These are phyloP conservation scores for Columbina picui DNA, from an alignment of 2,113 vertebrate genomes.

Conservation along the genomic window DNA sequence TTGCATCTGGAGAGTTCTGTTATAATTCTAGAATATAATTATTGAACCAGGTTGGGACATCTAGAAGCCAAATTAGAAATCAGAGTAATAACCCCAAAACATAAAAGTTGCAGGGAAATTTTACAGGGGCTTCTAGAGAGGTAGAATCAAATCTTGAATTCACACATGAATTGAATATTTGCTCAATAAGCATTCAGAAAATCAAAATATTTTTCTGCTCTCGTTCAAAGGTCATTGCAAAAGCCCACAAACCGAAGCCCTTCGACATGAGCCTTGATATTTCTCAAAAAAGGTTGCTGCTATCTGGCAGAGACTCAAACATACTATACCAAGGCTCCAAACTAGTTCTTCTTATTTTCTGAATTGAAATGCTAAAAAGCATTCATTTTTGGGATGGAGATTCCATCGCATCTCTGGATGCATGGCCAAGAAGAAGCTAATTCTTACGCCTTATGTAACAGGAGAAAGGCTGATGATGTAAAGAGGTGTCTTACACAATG, in stretches of 20 bases:
- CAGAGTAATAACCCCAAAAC: background rate
- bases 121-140: background rate
- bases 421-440: background rate
- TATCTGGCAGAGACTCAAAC: background rate
- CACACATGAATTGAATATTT: background rate
- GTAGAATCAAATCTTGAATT: background rate
- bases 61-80: background rate
- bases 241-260: background rate
- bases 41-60: background rate
- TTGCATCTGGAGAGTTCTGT: background rate
- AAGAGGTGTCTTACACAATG: background rate
- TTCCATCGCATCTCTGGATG: background rate
- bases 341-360: background rate
- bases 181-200: background rate
- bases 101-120: background rate
- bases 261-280: background rate
- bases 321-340: background rate
- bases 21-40: background rate
- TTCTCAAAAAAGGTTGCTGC: background rate
- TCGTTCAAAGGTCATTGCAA: background rate
- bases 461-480: background rate
- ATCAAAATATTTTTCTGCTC: background rate
- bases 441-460: background rate
- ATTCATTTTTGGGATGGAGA: background rate
- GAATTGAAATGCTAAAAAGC: background rate